phyloP scores from a whole-genome alignment of 2,888 invertebrate species.

The Sphaerophoria taeniata region DNA sequence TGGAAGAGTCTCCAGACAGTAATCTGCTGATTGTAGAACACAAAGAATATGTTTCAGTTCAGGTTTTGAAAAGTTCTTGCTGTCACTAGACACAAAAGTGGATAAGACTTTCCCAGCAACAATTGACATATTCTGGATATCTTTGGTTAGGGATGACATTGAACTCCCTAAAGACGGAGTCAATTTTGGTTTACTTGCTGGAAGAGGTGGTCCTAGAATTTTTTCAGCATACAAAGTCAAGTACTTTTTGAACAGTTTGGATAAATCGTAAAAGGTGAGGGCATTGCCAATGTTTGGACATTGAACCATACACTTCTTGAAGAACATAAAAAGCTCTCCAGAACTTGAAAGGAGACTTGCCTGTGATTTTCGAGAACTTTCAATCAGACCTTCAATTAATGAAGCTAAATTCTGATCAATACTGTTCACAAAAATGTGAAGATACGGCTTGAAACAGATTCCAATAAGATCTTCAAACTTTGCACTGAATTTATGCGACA shows the following conservation, averaged over 20 bases:
- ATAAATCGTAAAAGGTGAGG: slow-evolving; percentile 93
- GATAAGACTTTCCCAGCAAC: slow-evolving; percentile 94
- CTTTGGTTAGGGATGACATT: slow-evolving; percentile 85
- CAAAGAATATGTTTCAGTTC: slow-evolving; percentile 88
- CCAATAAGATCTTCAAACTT: slow-evolving; percentile 93
- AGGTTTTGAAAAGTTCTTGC: slow-evolving; percentile 88
- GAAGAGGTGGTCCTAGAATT: slow-evolving; percentile 92
- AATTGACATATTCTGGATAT: slow-evolving; percentile 88
- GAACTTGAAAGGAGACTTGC: slow-evolving; percentile 86
- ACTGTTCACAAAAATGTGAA: slow-evolving; percentile 97
- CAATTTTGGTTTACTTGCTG: slow-evolving; percentile 83
- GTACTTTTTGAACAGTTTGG: slow-evolving; percentile 96
- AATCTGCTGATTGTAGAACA: slow-evolving; percentile 98
- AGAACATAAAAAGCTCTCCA: slow-evolving; percentile 97
- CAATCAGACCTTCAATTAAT: slow-evolving; percentile 92
- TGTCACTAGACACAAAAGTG: slow-evolving; percentile 93
- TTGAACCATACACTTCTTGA: slow-evolving; percentile 98
- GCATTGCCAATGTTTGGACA: slow-evolving; percentile 96
- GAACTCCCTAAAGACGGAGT: slow-evolving; percentile 83
- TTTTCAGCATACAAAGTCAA: slow-evolving; percentile 82
- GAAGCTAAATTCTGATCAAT: slow-evolving; percentile 95
- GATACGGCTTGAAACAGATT: slow-evolving; percentile 96
- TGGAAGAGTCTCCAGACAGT: slow-evolving; percentile 98
- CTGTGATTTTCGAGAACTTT: slow-evolving; percentile 83
- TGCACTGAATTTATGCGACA: slow-evolving; percentile 95